Evolutionary conservation across 2,113 vertebrate genomes (phyloP).

Genomic region (Melanerpes formicivorus): DNA sequence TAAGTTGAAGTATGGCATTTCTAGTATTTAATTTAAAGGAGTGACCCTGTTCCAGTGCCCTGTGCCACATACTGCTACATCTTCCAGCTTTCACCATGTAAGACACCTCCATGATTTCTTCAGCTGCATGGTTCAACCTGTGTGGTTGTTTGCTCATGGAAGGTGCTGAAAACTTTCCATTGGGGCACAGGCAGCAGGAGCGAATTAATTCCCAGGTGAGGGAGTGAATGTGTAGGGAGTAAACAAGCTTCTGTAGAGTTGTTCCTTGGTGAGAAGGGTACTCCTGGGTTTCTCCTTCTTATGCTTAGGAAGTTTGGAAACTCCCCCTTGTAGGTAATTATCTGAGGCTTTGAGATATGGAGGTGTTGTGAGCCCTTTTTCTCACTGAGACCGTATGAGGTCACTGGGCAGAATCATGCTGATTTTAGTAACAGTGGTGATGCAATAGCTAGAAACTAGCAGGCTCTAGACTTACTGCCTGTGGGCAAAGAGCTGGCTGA

Average conservation of each 20-base stretch:
- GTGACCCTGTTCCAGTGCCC: not conserved
- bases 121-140: not conserved
- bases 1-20: not conserved
- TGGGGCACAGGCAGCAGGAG: not conserved
- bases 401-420: not conserved
- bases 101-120: not conserved
- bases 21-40: not conserved
- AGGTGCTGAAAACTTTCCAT: not conserved
- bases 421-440: not conserved
- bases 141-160: not conserved
- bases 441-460: not conserved
- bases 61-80: not conserved
- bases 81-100: not conserved
- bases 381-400: not conserved
- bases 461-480: not conserved
- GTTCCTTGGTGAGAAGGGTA: not conserved
- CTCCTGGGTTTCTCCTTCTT: not conserved
- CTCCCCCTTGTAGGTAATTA: not conserved
- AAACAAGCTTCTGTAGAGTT: not conserved
- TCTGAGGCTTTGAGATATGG: not conserved
- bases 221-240: not conserved
- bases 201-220: not conserved
- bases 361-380: not conserved
- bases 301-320: not conserved
- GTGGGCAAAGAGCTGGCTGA: conserved; percentile 19